Evolutionary conservation across 1,140 invertebrate genomes (phyloP).

Genomic region (Pogonomyrmex californicus): DNA sequence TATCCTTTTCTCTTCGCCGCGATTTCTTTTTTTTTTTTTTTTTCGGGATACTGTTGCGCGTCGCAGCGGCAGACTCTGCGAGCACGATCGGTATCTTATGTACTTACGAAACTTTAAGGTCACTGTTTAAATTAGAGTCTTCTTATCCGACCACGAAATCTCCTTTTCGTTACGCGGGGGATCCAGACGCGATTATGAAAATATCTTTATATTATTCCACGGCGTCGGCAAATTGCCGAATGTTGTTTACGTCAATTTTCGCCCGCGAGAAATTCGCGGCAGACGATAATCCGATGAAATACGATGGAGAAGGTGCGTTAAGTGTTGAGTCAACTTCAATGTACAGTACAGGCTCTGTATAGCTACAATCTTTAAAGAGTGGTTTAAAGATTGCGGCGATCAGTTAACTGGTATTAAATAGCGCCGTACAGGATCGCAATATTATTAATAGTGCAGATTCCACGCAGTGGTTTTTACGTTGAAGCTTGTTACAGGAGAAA

Average conservation of each 20-base stretch:
- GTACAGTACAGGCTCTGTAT: background rate
- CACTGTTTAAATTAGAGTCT: slow-evolving; percentile 70
- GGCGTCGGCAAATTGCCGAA: background rate
- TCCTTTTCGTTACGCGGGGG: slow-evolving; percentile 57
- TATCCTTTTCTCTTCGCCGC: background rate
- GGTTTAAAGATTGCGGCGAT: slow-evolving; percentile 3
- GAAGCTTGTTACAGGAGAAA: background rate
- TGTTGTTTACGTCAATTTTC: slow-evolving; percentile 5
- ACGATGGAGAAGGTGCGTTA: background rate
- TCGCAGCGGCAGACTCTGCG: background rate
- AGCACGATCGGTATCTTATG: background rate
- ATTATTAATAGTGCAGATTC: background rate
- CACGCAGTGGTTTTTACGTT: background rate
- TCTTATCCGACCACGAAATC: slow-evolving; percentile 70
- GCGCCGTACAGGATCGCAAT: background rate
- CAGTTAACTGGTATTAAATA: background rate
- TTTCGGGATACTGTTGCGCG: slow-evolving; percentile 1
- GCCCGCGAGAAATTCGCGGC: background rate
- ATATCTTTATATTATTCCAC: slow-evolving; percentile 78
- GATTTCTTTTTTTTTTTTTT: background rate
- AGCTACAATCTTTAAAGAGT: background rate
- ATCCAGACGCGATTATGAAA: slow-evolving; percentile 48
- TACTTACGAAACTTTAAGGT: slow-evolving; percentile 42
- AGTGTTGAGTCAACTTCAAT: background rate
- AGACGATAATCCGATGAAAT: slow-evolving; percentile 16